A percentile compares a stretch with the other conserved stretches of the same genome.
Evolutionary conservation across 2,113 vertebrate species (phyloP).

Genomic region (Cairina moschata): DNA sequence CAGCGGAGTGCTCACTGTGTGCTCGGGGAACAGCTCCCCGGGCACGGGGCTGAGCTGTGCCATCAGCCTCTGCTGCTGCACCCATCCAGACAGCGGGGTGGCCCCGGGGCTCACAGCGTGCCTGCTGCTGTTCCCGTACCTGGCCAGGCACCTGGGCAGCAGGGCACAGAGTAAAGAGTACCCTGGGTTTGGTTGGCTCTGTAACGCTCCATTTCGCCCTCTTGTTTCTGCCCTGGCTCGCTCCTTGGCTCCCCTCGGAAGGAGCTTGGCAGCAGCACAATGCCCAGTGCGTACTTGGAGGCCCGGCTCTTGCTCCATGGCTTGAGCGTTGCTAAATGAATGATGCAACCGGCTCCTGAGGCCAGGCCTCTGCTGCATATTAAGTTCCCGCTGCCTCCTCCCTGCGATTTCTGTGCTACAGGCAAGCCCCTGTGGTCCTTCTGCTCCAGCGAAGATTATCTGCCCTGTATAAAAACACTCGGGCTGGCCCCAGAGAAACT

Average conservation of each 20-base stretch:
- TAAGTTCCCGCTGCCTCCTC: slow-evolving; percentile 47
- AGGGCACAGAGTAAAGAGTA: neutral
- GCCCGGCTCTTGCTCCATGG: slow-evolving; percentile 10
- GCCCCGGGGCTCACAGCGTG: neutral
- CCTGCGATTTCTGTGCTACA: slow-evolving; percentile 23
- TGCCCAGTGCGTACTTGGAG: slow-evolving; percentile 49
- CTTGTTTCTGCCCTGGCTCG: slow-evolving; percentile 34
- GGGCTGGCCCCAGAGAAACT: neutral
- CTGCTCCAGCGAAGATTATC: neutral
- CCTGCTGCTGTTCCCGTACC: neutral
- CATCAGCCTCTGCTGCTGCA: neutral
- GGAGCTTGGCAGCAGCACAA: slow-evolving; percentile 42
- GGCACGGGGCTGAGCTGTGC: neutral
- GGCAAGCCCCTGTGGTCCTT: neutral
- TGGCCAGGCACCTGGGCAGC: neutral
- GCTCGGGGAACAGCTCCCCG: neutral
- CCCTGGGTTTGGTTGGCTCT: neutral
- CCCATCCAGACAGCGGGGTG: neutral
- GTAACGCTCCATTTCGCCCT: neutral
- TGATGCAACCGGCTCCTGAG: slow-evolving; percentile 53
- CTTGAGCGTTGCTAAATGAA: slow-evolving; percentile 56
- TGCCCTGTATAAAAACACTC: neutral
- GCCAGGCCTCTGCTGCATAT: slow-evolving; percentile 45
- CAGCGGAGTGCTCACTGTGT: neutral
- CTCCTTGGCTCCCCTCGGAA: slow-evolving; percentile 21